Evolutionary conservation across 92 coral and sea anemone genomes (phyloP), one percentile per base, ranked within the genome.

Genomic region (Phenganax subtilis): DNA sequence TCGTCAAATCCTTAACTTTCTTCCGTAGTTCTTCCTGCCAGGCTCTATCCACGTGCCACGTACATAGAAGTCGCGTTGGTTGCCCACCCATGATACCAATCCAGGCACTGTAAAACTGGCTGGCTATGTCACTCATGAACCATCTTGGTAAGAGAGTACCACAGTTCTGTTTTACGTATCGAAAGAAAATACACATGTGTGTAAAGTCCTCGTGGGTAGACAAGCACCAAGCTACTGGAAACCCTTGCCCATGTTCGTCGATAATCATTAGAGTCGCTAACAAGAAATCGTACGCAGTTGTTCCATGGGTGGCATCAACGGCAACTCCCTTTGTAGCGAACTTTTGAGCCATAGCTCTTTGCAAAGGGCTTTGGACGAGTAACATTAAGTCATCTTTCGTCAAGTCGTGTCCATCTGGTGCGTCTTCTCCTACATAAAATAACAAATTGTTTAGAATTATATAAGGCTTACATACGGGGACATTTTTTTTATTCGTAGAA

Each of bases 41-140:
- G 72, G 84, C 84, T 59, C 25, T 59, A 47, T 78, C 82, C 12
- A 78, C 72, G 56, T 78, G 82, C 82, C 85, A 70, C 47, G 85
- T 55, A 30, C 85, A 82, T 8, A 71, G 72, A n/a, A 88, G 70
- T 20, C 75, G 82, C 63, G 53, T 66, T 30, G 85, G 85, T n/a
- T 83, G 20, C 25, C 84, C 72, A 7, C 88, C 86, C 86, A 85
- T 85, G 5, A 85, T 68, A 47, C 80, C 88, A 47, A 85, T 66
- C 90, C 88, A 85, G 76, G 90, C 88, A 80, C 80, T 87, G 55
- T 87, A 84, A 29, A 77, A 87, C 72, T 87, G 90, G 7, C 17
- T 37, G 44, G 89, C 89, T 70, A 80, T 82, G 64, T 88, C 87
- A 44, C 82, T 81, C 91, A 88, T 88, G 25, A 82, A 51, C 84